A percentile compares a stretch with the other conserved stretches of the same genome.
These are phyloP conservation scores for Ceraclea dissimilis DNA, from an alignment of 2,888 invertebrate species.

Conservation along the genomic window DNA sequence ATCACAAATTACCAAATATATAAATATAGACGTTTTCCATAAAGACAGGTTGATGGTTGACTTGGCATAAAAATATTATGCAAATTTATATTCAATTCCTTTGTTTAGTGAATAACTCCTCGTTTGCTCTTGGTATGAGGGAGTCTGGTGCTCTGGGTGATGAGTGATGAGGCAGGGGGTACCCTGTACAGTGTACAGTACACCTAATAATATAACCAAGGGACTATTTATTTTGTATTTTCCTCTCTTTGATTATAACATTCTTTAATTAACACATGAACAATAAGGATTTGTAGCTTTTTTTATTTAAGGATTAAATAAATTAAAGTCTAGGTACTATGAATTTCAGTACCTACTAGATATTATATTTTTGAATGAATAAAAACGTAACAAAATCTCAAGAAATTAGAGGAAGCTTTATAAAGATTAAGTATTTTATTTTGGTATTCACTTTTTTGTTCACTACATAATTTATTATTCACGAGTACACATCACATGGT, in stretches of 20 bases:
- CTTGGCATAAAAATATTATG: slow-evolving; percentile 21
- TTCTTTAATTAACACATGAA: slow-evolving; percentile 20
- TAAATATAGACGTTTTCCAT: not conserved
- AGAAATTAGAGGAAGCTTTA: too few species aligned
- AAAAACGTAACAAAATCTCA: too few species aligned
- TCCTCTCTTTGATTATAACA: slow-evolving; percentile 25
- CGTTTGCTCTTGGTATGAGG: slow-evolving; percentile 18
- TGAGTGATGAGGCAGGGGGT: slow-evolving; percentile 12
- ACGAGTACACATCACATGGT: too few species aligned
- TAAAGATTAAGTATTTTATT: too few species aligned
- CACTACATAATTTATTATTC: too few species aligned
- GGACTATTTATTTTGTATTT: slow-evolving; percentile 28
- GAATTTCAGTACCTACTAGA: too few species aligned
- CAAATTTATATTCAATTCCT: slow-evolving; percentile 26
- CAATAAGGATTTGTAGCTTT: not conserved
- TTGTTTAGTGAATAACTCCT: slow-evolving; percentile 24
- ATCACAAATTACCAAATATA: not conserved
- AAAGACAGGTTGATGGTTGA: slow-evolving; percentile 1
- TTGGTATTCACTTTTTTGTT: too few species aligned
- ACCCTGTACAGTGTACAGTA: too few species aligned
- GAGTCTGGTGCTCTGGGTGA: slow-evolving; percentile 10
- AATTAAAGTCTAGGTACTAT: too few species aligned
- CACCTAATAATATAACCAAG: slow-evolving; percentile 25
- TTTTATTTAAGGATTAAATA: not conserved
- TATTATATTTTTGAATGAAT: too few species aligned